These are phyloP conservation scores for Nesidiocoris tenuis DNA, from an alignment of 2,888 invertebrate genomes.

Conservation along the genomic window DNA sequence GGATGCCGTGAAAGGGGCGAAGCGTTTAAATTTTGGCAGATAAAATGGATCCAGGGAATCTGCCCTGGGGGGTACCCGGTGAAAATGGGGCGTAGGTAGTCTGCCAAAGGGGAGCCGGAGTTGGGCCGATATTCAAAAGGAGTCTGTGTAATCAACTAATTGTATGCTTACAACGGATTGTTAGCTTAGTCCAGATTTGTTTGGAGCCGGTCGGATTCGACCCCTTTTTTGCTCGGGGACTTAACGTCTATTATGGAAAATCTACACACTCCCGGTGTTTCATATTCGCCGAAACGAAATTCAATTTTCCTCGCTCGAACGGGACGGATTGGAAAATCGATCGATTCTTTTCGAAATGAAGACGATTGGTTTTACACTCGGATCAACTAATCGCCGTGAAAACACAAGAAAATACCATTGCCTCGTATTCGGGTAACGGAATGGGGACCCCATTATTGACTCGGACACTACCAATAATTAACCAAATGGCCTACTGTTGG, in stretches of 20 bases:
- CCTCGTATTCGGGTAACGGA: no score
- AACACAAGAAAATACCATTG: no score
- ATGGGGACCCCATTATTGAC: no score
- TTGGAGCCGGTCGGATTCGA: not conserved
- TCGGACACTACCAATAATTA: no score
- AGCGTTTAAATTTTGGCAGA: conserved; percentile 34
- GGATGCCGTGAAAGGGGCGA: conserved; percentile 21
- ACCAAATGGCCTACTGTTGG: no score
- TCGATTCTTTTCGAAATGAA: no score
- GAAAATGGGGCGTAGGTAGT: conserved; percentile 10
- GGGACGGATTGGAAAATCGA: conserved; percentile 20
- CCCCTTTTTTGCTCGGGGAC: conserved; percentile 11
- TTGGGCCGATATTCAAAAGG: conserved; percentile 14
- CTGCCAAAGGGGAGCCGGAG: conserved; percentile 13
- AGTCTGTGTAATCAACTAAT: conserved; percentile 50
- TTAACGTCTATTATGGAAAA: conserved; percentile 29
- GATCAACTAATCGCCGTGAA: no score
- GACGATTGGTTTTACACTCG: no score
- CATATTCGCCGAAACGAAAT: conserved; percentile 15
- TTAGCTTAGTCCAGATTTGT: conserved; percentile 34
- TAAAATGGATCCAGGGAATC: not conserved
- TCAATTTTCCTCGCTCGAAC: conserved; percentile 22
- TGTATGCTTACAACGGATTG: conserved; percentile 44
- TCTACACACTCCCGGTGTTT: not conserved
- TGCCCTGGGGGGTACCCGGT: not conserved